Conservation (phyloP, 1,140 invertebrate genomes). For the Phortica variegata region DNA sequence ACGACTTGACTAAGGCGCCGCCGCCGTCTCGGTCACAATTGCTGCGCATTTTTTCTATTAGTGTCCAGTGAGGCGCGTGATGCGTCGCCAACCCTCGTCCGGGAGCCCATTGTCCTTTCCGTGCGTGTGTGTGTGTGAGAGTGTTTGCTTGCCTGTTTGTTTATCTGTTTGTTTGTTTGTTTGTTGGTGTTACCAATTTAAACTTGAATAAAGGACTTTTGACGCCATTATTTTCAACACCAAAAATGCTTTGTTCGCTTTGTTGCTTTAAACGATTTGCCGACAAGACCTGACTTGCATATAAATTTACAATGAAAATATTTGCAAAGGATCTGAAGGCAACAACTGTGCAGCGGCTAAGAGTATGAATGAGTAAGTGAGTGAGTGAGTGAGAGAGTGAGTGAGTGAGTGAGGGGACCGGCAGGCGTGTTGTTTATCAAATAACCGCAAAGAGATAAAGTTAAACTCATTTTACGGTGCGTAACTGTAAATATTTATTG, state of each 20-base stretch:
- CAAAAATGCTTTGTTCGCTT: no score
- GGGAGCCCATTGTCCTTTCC: no score
- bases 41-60: slow-evolving; percentile 39
- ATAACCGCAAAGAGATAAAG: slow-evolving; percentile 53
- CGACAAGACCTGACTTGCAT: slow-evolving; percentile 46
- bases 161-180: no score
- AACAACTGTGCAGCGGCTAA: no score
- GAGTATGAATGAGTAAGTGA: no score
- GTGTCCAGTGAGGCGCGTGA: slow-evolving; percentile 47
- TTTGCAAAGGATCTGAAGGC: slow-evolving; percentile 1
- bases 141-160: no score
- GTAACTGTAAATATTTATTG: slow-evolving; percentile 53
- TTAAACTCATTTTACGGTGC: slow-evolving; percentile 51
- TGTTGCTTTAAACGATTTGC: slow-evolving; percentile 24
- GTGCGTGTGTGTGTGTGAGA: no score
- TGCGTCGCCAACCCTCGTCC: slow-evolving; percentile 26
- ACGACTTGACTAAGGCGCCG: no score
- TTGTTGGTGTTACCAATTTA: no score
- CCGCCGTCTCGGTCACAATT: slow-evolving; percentile 4
- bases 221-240: slow-evolving; percentile 37
- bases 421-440: slow-evolving; percentile 20
- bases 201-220: slow-evolving; percentile 17
- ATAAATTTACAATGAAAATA: slow-evolving; percentile 46
- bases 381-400: no score
- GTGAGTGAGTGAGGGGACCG: no score